Percentiles rank a stretch among this genome's conserved stretches.
Evolutionary conservation across 2,888 invertebrate species (phyloP).

Genomic region (Drosophila histrio): DNA sequence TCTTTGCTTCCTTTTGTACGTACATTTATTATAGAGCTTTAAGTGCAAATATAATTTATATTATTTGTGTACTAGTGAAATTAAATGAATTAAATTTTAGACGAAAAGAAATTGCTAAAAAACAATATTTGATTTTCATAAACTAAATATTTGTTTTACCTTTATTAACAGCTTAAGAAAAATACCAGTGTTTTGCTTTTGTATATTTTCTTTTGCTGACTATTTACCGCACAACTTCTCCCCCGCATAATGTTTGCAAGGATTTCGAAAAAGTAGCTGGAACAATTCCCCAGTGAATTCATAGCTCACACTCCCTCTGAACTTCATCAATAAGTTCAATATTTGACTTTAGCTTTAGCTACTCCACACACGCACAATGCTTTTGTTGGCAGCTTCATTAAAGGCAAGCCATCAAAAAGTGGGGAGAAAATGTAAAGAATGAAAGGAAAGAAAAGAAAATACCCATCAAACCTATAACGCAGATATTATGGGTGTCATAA

Average conservation of each 20-base stretch:
- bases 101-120: not conserved
- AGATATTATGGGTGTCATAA: constrained; percentile 70
- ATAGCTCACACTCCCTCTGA: not conserved
- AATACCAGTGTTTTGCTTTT: not conserved
- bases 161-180: not conserved
- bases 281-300: not conserved
- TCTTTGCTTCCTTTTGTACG: too few species aligned
- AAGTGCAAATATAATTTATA: too few species aligned
- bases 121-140: not conserved
- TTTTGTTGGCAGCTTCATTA: constrained; percentile 73
- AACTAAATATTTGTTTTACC: not conserved
- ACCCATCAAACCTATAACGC: constrained; percentile 37
- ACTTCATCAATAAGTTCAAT: constrained; percentile 71
- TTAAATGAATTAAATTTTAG: not conserved
- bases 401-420: constrained; percentile 47
- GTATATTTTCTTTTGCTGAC: not conserved
- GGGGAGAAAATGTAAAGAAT: not conserved
- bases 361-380: constrained; percentile 42
- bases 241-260: not conserved
- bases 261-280: constrained; percentile 12
- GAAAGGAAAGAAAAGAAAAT: constrained; percentile 20
- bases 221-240: not conserved
- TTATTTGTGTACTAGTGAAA: not conserved
- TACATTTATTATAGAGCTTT: too few species aligned
- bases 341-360: constrained; percentile 61